Percentiles rank a stretch among this genome's conserved stretches.
Evolutionary conservation across 2,113 vertebrate species (phyloP).

Genomic region (Apteryx mantelli): DNA sequence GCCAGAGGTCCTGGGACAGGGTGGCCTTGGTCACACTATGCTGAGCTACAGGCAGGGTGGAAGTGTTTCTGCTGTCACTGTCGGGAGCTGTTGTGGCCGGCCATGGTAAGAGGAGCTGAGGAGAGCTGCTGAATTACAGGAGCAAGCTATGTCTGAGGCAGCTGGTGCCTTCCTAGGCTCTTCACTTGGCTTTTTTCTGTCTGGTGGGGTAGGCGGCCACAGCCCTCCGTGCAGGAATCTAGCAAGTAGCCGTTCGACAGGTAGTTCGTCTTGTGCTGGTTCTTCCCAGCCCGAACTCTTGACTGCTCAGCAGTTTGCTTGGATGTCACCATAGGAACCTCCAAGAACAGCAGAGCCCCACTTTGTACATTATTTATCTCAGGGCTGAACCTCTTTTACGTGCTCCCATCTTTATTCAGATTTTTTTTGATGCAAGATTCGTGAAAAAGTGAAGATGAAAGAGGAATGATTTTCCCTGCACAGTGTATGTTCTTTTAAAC

Average conservation of each 20-base stretch:
- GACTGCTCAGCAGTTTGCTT: neutral
- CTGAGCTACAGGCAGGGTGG: neutral
- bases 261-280: neutral
- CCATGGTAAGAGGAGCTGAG: neutral
- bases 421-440: neutral
- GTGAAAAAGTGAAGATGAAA: neutral
- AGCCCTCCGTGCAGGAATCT: accelerated
- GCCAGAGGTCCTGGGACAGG: neutral
- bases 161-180: neutral
- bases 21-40: neutral
- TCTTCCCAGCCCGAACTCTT: neutral
- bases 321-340: neutral
- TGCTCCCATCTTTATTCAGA: neutral
- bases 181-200: neutral
- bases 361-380: neutral
- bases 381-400: neutral
- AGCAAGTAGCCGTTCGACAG: neutral
- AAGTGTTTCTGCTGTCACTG: neutral
- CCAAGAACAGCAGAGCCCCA: neutral
- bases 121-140: neutral
- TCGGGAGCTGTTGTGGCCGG: neutral
- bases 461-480: neutral
- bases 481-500: neutral
- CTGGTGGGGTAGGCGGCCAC: accelerated
- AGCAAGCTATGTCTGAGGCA: neutral